phyloP scores from a whole-genome alignment of 2,888 invertebrate species.

The Lordiphosa andalusiaca region DNA sequence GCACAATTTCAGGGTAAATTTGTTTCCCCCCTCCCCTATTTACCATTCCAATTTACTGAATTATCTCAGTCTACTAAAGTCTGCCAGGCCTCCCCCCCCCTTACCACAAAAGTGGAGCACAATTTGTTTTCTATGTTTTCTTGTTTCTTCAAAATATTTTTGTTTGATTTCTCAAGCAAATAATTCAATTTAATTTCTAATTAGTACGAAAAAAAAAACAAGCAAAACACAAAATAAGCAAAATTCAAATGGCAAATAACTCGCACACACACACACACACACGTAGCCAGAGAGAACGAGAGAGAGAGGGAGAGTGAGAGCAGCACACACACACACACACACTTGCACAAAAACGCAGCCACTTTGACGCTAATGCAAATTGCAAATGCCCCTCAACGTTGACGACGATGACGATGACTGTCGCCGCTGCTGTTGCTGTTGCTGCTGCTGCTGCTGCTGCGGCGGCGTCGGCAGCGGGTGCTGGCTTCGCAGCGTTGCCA shows the following conservation, averaged over 20 bases:
- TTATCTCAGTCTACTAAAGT: no score
- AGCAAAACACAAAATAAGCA: constrained; percentile 35
- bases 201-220: constrained; percentile 46
- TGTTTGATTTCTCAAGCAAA: constrained; percentile 70
- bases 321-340: constrained; percentile 29
- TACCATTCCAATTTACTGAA: no score
- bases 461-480: constrained; percentile 13
- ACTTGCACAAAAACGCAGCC: constrained; percentile 67
- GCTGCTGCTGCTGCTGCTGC: constrained; percentile 1
- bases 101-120: no score
- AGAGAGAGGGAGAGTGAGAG: constrained; percentile 10
- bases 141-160: constrained; percentile 16
- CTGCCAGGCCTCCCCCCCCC: no score
- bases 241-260: constrained; percentile 27
- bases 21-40: no score
- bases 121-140: constrained; percentile 12
- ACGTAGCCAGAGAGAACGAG: not conserved
- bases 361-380: constrained; percentile 74
- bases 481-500: constrained; percentile 28
- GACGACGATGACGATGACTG: constrained; percentile 23
- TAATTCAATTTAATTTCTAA: constrained; percentile 74
- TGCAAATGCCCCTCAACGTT: constrained; percentile 45
- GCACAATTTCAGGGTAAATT: no score
- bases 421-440: not conserved
- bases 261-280: not conserved